A percentile compares a stretch with the other conserved stretches of the same genome.
phyloP scores from a whole-genome alignment of 2,797 vertebrate genomes.

The Pseudocheirus occidentalis region DNA sequence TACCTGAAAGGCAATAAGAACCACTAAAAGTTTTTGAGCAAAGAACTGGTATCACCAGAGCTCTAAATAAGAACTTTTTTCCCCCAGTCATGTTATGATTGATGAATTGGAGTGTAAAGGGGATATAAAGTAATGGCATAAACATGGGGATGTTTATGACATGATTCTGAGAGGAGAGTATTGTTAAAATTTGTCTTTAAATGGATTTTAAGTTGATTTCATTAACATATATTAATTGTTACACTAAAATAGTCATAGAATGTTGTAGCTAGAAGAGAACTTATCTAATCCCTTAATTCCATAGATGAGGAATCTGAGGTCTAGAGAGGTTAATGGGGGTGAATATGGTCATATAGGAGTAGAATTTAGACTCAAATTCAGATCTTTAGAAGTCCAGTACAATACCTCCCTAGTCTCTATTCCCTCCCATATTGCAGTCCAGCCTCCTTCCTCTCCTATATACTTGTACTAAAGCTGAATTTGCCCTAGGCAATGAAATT shows the following conservation, averaged over 20 bases:
- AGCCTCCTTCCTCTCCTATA: neutral
- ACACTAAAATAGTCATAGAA: conserved; percentile 50
- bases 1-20: neutral
- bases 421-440: neutral
- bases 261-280: conserved; percentile 23
- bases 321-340: conserved; percentile 25
- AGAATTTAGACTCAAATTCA: neutral
- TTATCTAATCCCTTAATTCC: conserved; percentile 47
- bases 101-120: neutral
- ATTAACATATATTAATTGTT: conserved; percentile 64
- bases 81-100: neutral
- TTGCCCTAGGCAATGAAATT: neutral
- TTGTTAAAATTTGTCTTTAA: conserved; percentile 58
- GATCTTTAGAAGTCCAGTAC: neutral
- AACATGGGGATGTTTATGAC: conserved; percentile 28
- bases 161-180: conserved; percentile 58
- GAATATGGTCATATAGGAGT: neutral
- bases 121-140: conserved; percentile 41
- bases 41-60: neutral
- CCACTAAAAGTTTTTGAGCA: neutral
- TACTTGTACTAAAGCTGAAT: neutral
- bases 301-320: conserved; percentile 48
- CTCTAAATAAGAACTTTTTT: neutral
- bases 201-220: conserved; percentile 63
- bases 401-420: neutral